Base-by-base conservation (phyloP, 2,888 invertebrate species). In the Stenoptilia bipunctidactyla region DNA sequence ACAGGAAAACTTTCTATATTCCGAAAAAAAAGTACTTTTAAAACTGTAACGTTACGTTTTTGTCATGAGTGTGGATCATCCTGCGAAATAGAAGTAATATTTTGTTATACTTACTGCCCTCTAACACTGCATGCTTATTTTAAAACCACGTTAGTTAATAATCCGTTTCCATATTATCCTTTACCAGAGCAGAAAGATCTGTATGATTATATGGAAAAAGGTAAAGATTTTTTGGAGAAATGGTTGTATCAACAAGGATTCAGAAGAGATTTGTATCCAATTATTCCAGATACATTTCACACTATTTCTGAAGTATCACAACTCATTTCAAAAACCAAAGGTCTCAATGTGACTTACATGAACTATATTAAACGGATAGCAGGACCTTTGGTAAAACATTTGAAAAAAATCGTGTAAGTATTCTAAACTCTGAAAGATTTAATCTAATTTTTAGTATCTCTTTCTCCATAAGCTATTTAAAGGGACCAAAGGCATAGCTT, bases 201-300 rank as follows among this genome's bases (percentile, higher is more conserved):
- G 13, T 63, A 62, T 47, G 52, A 68, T 13, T 80, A 82, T 45
- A 58, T 79, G 61, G 65, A 67, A 46, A 52, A 35, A 1, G 67
- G 72, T 45, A 53, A 54, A 12, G 45, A 43, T 25, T 83, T 83
- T 56, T 53, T 83, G 34, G 80, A 82, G 48, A 77, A 66, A 47
- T 83, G 83, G 83, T 68, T 83, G 75, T 82, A 70, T 45, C 68
- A 68, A 40, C 82, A 83, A 71, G 83, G 83, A 6, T 83, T 80
- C 53, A 67, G 75, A 38, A 70, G 76, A 55, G 83, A 83, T 46
- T 60, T 83, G 37, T 75, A 61, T 52, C 82, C 83, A 1, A 58
- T 62, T 40, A 75, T 83, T 48, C 83, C 83, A 15, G 76, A 77
- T 46, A 75, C 79, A 25, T 74, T 82, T 50, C 67, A 75, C 51